These are phyloP conservation scores for Gerris lacustris DNA, from an alignment of 2,888 invertebrate species.

Conservation along the genomic window DNA sequence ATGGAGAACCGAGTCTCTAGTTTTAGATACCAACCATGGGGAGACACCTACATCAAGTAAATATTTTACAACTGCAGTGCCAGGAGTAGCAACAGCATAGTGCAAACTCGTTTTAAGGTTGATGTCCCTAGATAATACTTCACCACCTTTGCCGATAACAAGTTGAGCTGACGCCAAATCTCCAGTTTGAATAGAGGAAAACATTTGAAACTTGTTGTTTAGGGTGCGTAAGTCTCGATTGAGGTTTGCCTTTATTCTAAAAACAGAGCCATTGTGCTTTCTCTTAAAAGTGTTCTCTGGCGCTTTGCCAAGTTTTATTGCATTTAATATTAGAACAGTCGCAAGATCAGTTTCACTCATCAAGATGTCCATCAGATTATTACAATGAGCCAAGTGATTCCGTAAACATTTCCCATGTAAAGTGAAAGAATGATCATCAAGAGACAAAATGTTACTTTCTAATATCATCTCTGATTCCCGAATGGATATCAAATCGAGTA, in stretches of 20 bases:
- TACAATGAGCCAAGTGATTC: constrained; percentile 29
- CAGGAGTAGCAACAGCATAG: not conserved
- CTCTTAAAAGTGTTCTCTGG: no score
- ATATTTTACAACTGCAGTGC: not conserved
- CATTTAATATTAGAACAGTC: no score
- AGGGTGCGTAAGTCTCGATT: no score
- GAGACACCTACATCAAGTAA: not conserved
- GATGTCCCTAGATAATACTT: not conserved
- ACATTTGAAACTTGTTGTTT: no score
- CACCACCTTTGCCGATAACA: not conserved
- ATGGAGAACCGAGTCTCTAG: not conserved
- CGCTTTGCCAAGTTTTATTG: no score
- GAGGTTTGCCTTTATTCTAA: no score
- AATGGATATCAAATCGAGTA: no score
- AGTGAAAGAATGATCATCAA: constrained; percentile 26
- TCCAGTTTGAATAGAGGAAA: not conserved
- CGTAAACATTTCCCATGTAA: constrained; percentile 29
- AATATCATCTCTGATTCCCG: not conserved
- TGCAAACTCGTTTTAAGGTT: constrained; percentile 18
- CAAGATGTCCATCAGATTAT: not conserved
- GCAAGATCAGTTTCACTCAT: no score
- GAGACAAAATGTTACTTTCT: constrained; percentile 22
- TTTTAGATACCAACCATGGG: not conserved
- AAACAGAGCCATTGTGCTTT: no score
- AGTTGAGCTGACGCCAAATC: not conserved